Evolutionary conservation across 2,888 invertebrate genomes (phyloP), one percentile per base, ranked within the genome.

Genomic region (Copidosoma aretas): DNA sequence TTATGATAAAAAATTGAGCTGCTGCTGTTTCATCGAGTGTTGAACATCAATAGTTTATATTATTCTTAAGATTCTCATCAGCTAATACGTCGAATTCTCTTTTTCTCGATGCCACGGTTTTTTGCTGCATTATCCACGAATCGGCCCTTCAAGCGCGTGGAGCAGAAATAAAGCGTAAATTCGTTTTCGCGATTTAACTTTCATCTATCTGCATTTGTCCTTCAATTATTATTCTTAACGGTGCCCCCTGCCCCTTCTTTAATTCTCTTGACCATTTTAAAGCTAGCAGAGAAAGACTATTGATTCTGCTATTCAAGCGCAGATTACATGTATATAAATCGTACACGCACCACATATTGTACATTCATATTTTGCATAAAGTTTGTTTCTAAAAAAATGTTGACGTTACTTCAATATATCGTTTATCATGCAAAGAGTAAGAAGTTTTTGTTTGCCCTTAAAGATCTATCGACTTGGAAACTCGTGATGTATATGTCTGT

Each of bases 181-280:
- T 41, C 41, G 8, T 41, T 41, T 14, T 14, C 8, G 41, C 41
- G n/a, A n/a, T n/a, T n/a, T n/a, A n/a, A n/a, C n/a, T n/a, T n/a
- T n/a, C n/a, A n/a, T 41, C 41, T 8, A 14, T 14, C 41, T 10
- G 59, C 51, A 25, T 53, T 53, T 53, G 22, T 5, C 12, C 22
- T 41, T 51, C 66, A 51, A n/a, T n/a, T n/a, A n/a, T n/a, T n/a
- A 54, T 60, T 70, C 60, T 60, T 64, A 60, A 60, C 64, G 66
- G 67, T 39, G 60, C 17, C 46, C 64, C 52, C 52, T 51, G 1
- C 12, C 41, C 22, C 32, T 25, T 22, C 25, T 46, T 46, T 46
- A 46, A 46, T 46, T 17, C 12, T 46, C 43, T 46, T 17, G 43
- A 12, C 43, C 22, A 22, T 52, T 19, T 19, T n/a, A 61, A 68